A percentile compares a stretch with the other conserved stretches of the same genome.
Conservation (phyloP, 2,797 vertebrate genomes). For the Xenops minutus region DNA sequence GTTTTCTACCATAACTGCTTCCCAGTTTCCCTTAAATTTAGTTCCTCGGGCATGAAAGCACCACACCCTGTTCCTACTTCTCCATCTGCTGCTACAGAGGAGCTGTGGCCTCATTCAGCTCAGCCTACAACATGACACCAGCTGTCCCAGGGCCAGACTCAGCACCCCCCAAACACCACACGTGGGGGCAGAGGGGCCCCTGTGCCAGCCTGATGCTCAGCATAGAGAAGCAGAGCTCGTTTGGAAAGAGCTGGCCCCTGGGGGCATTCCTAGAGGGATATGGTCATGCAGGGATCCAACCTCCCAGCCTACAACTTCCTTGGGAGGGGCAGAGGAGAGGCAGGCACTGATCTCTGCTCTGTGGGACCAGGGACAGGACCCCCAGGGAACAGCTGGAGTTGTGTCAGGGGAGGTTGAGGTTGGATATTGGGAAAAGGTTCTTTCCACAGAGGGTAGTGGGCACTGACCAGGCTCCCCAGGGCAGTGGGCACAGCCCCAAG, state of each 20-base stretch:
- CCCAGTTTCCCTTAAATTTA: background rate
- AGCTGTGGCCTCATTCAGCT: rapidly evolving
- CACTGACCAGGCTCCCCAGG: background rate
- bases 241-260: background rate
- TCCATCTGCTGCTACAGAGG: background rate
- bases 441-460: background rate
- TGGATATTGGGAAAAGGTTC: background rate
- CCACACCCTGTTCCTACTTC: background rate
- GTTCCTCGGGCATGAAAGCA: background rate
- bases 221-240: rapidly evolving
- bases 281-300: background rate
- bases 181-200: rapidly evolving
- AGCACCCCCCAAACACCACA: rapidly evolving
- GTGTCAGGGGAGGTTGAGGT: background rate
- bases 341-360: background rate
- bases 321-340: background rate
- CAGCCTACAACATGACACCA: rapidly evolving
- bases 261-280: background rate
- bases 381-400: background rate
- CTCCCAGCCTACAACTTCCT: background rate
- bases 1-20: background rate
- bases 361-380: background rate
- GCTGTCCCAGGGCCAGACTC: rapidly evolving
- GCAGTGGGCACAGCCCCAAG: background rate
- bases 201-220: rapidly evolving